These are phyloP conservation scores for Percopsis transmontana DNA, from an alignment of 2,113 vertebrate genomes.

Conservation along the genomic window DNA sequence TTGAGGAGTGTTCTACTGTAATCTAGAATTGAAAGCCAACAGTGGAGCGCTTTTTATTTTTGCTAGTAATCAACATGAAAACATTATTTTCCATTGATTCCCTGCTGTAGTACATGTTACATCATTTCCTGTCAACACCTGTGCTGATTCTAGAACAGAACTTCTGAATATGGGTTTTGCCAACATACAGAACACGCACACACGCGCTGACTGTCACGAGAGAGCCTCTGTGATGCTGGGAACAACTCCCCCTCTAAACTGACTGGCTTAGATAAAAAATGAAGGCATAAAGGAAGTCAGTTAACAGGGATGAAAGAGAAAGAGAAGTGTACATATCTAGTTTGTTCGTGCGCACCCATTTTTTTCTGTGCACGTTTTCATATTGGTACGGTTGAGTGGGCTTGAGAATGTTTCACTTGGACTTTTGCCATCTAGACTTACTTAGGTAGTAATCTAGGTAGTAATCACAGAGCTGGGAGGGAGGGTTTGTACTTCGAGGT, in stretches of 20 bases:
- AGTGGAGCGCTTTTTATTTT: conserved; percentile 60
- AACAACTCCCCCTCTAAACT: conserved; percentile 37
- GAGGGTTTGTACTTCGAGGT: no score
- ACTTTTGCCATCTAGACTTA: conserved; percentile 1
- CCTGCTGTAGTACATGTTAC: conserved; percentile 36
- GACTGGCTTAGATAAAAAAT: conserved; percentile 4
- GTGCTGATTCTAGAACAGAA: no score
- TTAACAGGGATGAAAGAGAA: conserved; percentile 10
- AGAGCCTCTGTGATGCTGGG: conserved; percentile 44
- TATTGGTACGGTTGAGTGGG: neutral
- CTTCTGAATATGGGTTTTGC: no score
- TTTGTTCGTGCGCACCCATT: conserved; percentile 9
- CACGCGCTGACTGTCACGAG: neutral
- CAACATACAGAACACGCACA: no score
- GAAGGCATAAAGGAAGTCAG: conserved; percentile 60
- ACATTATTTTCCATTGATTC: conserved; percentile 37
- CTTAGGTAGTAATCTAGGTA: no score
- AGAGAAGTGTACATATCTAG: conserved; percentile 12
- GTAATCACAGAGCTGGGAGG: no score
- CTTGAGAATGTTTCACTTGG: conserved; percentile 28
- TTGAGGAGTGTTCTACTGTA: conserved; percentile 22
- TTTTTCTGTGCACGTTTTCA: conserved; percentile 11
- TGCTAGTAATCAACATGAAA: conserved; percentile 35
- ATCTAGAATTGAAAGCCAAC: conserved; percentile 32
- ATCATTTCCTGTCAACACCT: no score